Percentiles rank a stretch among this genome's conserved stretches.
These are phyloP conservation scores for Calephelis perditalis DNA, from an alignment of 2,888 invertebrate species.

Conservation along the genomic window DNA sequence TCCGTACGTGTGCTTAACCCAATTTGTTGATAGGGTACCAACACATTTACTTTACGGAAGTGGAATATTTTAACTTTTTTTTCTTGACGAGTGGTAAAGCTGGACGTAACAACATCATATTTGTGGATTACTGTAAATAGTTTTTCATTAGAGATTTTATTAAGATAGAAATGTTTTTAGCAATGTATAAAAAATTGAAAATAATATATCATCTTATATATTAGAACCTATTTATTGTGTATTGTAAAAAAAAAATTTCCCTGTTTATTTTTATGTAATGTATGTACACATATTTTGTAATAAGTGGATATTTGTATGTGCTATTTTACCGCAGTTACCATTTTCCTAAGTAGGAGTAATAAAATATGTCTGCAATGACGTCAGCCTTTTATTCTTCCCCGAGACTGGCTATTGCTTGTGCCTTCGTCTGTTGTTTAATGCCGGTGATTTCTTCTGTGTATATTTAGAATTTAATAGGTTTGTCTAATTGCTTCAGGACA, in stretches of 20 bases:
- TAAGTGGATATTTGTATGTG: constrained; percentile 4
- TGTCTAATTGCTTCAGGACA: no score
- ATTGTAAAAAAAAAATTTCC: background rate
- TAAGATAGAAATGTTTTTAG: background rate
- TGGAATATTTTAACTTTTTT: no score
- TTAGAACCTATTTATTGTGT: constrained; percentile 7
- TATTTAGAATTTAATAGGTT: no score
- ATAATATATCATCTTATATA: constrained; percentile 2
- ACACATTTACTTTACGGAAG: no score
- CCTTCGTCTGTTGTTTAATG: no score
- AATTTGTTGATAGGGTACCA: no score
- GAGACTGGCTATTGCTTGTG: no score
- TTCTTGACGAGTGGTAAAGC: no score
- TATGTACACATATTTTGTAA: background rate
- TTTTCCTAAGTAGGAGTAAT: constrained; percentile 6
- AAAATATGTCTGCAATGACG: background rate
- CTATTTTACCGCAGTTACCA: constrained; percentile 1
- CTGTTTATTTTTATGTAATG: constrained; percentile 5
- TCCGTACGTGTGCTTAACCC: no score
- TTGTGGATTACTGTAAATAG: constrained; percentile 6
- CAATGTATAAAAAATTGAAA: constrained; percentile 4
- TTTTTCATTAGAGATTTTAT: constrained; percentile 1
- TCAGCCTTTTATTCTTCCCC: no score
- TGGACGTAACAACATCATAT: background rate
- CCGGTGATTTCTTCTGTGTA: no score